Evolutionary conservation across 2,888 invertebrate genomes (phyloP).

Genomic region (Machimus atricapillus): DNA sequence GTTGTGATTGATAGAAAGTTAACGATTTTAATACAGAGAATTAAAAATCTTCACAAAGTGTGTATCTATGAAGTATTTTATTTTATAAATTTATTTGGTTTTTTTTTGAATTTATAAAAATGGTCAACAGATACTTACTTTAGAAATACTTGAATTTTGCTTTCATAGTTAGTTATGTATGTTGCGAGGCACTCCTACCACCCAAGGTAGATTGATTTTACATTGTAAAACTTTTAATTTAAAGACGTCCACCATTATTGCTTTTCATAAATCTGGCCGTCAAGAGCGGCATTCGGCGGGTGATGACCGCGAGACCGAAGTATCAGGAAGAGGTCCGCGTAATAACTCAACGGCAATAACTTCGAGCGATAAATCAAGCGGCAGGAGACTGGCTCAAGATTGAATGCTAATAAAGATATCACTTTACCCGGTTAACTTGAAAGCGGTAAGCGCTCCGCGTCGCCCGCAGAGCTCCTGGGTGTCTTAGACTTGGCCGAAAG

Average conservation of each 20-base stretch:
- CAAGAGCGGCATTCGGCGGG: neutral
- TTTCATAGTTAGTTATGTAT: neutral
- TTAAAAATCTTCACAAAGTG: no score
- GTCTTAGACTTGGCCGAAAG: neutral
- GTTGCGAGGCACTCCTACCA: neutral
- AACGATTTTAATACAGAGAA: no score
- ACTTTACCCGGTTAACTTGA: neutral
- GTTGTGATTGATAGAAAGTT: no score
- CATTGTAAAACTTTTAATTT: neutral
- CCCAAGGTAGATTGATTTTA: neutral
- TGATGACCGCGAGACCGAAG: neutral
- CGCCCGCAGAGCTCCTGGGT: neutral
- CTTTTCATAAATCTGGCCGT: neutral
- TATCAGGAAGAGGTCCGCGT: neutral
- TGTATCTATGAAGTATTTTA: no score
- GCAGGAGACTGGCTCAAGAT: neutral
- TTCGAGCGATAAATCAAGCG: neutral
- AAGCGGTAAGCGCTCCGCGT: neutral
- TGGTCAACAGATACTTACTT: neutral
- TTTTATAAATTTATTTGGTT: no score
- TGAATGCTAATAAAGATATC: neutral
- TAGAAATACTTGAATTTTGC: neutral
- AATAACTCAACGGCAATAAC: neutral
- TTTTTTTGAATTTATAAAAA: neutral
- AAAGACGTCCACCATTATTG: neutral